These are phyloP conservation scores for Carpatolechia fugitivella DNA, from an alignment of 2,888 invertebrate genomes.

Conservation along the genomic window DNA sequence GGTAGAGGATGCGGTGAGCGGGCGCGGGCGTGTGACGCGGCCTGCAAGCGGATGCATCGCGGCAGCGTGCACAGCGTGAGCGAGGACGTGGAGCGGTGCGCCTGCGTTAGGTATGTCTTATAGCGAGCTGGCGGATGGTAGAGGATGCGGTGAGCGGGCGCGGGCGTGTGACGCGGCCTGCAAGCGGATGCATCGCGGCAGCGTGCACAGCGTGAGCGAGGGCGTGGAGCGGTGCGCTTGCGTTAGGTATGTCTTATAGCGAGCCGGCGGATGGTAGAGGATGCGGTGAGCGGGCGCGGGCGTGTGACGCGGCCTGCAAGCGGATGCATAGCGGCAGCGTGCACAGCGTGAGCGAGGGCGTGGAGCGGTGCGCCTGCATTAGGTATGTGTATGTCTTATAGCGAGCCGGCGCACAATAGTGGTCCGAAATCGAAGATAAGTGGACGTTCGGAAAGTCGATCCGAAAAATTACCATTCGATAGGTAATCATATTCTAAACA, in stretches of 20 bases:
- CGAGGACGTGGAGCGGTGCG: conserved; percentile 74
- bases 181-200: not conserved
- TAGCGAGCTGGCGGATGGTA: not conserved
- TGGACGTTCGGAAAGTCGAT: no score
- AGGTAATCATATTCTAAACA: no score
- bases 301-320: not conserved
- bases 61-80: conserved; percentile 74
- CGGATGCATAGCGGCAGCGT: not conserved
- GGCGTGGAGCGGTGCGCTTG: no score
- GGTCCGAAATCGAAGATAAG: no score
- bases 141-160: not conserved
- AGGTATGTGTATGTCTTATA: no score
- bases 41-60: conserved; percentile 66
- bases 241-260: no score
- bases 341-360: no score
- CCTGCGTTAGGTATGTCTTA: conserved; percentile 56
- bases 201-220: no score
- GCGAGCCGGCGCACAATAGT: no score
- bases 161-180: not conserved
- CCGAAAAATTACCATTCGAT: no score
- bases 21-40: conserved; percentile 53
- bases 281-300: not conserved
- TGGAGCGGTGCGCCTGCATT: no score
- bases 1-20: conserved; percentile 36
- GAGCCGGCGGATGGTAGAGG: not conserved